Conservation (phyloP, 1,140 invertebrate species). For the Eufriesea mexicana region DNA sequence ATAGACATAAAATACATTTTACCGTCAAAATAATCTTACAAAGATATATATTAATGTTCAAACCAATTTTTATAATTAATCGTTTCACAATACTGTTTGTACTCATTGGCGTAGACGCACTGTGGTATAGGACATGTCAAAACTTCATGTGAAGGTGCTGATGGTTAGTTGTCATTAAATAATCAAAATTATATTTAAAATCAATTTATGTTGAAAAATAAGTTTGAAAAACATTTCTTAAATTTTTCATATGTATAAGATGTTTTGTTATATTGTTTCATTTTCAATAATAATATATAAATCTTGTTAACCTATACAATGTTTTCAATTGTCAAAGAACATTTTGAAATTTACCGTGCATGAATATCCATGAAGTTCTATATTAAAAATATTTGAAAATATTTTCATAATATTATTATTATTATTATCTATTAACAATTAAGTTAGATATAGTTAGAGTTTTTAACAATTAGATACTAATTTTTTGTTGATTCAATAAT, state of each 20-base stretch:
- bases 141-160: conserved; percentile 76
- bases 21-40: not conserved
- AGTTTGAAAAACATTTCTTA: not conserved
- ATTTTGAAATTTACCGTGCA: not conserved
- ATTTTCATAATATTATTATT: not conserved
- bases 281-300: not conserved
- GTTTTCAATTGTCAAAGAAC: conserved; percentile 35
- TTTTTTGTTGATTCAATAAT: not conserved
- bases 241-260: not conserved
- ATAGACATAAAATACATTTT: not conserved
- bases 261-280: not conserved
- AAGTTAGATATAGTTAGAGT: conserved; percentile 3
- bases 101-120: conserved; percentile 50
- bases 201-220: conserved; percentile 6
- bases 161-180: conserved; percentile 77
- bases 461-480: conserved; percentile 3
- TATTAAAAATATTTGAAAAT: not conserved
- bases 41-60: not conserved
- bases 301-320: conserved; percentile 33
- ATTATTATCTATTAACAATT: too few species aligned
- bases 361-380: not conserved
- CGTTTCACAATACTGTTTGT: conserved; percentile 17
- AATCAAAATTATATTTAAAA: conserved; percentile 55
- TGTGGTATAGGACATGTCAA: conserved; percentile 71
- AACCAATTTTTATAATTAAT: conserved; percentile 15